A percentile compares a stretch with the other conserved stretches of the same genome.
Evolutionary conservation across 2,888 invertebrate genomes (phyloP).

Genomic region (Philopedon plagiatum): DNA sequence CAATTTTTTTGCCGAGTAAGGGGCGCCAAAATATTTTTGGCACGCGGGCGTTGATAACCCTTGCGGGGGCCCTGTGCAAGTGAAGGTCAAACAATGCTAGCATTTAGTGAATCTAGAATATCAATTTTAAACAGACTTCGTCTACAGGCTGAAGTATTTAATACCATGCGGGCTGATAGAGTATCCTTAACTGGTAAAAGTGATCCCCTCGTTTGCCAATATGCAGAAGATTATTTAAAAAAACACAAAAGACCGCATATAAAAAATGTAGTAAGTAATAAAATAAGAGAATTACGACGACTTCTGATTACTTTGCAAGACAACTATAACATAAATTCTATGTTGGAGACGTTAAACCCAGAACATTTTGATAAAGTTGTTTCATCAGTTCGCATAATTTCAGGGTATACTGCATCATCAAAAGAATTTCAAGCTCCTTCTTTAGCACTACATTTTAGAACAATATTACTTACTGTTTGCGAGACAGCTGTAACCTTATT

Average conservation of each 20-base stretch:
- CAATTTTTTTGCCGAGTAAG: no score
- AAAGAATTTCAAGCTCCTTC: constrained; percentile 52
- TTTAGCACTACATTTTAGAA: constrained; percentile 53
- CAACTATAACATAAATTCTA: constrained; percentile 38
- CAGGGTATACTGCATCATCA: constrained; percentile 47
- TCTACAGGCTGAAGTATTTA: constrained; percentile 55
- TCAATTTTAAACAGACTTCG: constrained; percentile 48
- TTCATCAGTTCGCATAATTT: constrained; percentile 43
- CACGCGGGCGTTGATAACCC: no score
- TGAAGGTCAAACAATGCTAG: constrained; percentile 48
- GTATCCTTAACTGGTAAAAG: constrained; percentile 51
- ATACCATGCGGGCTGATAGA: constrained; percentile 54
- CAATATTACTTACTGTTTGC: constrained; percentile 49
- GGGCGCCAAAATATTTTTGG: no score
- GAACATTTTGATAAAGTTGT: constrained; percentile 52
- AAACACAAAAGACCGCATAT: constrained; percentile 57
- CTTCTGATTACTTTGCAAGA: constrained; percentile 52
- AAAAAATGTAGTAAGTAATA: constrained; percentile 53
- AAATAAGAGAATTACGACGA: constrained; percentile 55
- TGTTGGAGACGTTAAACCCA: constrained; percentile 43
- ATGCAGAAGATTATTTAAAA: constrained; percentile 55
- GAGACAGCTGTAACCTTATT: constrained; percentile 49
- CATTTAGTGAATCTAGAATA: constrained; percentile 49
- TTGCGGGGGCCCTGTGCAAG: no score
- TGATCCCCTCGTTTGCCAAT: constrained; percentile 54